Conservation (phyloP, 2,888 invertebrate genomes). For the Epinotia brunnichana region DNA sequence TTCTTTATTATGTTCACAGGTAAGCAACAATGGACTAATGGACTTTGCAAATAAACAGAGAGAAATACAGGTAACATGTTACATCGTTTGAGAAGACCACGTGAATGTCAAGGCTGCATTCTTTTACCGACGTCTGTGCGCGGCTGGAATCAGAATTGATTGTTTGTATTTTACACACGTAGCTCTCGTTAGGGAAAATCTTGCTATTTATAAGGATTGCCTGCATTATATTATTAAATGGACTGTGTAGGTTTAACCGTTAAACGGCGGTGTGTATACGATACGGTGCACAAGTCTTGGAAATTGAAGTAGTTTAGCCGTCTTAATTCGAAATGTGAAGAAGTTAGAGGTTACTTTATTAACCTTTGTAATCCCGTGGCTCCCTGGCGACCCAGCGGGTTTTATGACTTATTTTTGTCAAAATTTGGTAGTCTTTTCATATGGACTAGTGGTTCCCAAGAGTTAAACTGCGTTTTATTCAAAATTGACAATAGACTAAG, state of each 20-base stretch:
- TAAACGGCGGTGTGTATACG: background rate
- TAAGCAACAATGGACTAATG: slow-evolving; percentile 53
- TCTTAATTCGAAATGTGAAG: too few relatives aligned
- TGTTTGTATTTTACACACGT: slow-evolving; percentile 38
- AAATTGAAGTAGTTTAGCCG: too few relatives aligned
- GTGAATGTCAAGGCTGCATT: slow-evolving; percentile 42
- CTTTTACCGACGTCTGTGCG: slow-evolving; percentile 7
- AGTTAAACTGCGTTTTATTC: too few relatives aligned
- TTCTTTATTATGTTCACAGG: slow-evolving; percentile 57
- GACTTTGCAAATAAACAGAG: slow-evolving; percentile 4
- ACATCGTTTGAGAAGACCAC: slow-evolving; percentile 25
- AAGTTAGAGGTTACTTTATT: too few relatives aligned
- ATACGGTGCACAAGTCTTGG: too few relatives aligned
- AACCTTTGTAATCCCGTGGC: too few relatives aligned
- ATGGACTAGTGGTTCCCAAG: too few relatives aligned
- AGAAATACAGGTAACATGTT: slow-evolving; percentile 23
- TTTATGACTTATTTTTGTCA: too few relatives aligned
- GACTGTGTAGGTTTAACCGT: too few relatives aligned
- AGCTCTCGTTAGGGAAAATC: slow-evolving; percentile 30
- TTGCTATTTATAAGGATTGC: background rate
- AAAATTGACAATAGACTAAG: too few relatives aligned
- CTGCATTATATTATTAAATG: background rate
- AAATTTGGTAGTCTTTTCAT: too few relatives aligned
- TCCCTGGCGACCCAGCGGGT: too few relatives aligned
- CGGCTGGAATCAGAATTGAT: slow-evolving; percentile 35